phyloP scores from a whole-genome alignment of 2,113 vertebrate species.

The Python bivittatus region DNA sequence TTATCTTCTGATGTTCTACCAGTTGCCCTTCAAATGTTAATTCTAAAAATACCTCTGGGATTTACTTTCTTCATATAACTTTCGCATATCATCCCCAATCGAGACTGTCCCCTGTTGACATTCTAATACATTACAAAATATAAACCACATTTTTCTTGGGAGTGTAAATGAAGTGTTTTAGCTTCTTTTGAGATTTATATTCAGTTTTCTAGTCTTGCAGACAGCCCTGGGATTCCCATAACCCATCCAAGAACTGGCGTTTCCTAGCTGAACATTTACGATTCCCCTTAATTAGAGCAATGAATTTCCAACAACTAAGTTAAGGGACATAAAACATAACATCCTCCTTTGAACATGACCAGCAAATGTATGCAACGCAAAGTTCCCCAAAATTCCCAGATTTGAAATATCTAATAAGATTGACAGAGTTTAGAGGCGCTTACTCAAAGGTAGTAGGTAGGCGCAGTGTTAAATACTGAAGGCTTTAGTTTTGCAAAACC shows the following conservation, averaged over 20 bases:
- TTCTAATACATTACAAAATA: slow-evolving; percentile 43
- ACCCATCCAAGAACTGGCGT: too few species aligned
- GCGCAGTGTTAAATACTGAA: too few species aligned
- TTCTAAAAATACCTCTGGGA: background rate
- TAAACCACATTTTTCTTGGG: slow-evolving; percentile 28
- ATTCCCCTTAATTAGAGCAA: too few species aligned
- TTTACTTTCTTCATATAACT: slow-evolving; percentile 56
- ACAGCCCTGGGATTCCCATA: too few species aligned
- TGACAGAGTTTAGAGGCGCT: background rate
- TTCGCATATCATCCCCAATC: slow-evolving; percentile 53
- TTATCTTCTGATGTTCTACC: slow-evolving; percentile 46
- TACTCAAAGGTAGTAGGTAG: background rate
- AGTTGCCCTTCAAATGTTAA: slow-evolving; percentile 34
- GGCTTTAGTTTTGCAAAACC: background rate
- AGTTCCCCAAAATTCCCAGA: slow-evolving; percentile 36
- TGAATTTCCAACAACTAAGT: too few species aligned
- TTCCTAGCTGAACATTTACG: too few species aligned
- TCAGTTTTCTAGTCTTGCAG: too few species aligned
- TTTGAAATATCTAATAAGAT: slow-evolving; percentile 38
- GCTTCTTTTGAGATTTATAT: too few species aligned
- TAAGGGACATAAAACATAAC: slow-evolving; percentile 11
- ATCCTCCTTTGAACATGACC: slow-evolving; percentile 37
- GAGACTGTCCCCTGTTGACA: slow-evolving; percentile 26
- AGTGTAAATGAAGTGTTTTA: too few species aligned
- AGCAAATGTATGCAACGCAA: slow-evolving; percentile 41